phyloP scores from a whole-genome alignment of 2,797 vertebrate species.

The Hoplostethus atlanticus region DNA sequence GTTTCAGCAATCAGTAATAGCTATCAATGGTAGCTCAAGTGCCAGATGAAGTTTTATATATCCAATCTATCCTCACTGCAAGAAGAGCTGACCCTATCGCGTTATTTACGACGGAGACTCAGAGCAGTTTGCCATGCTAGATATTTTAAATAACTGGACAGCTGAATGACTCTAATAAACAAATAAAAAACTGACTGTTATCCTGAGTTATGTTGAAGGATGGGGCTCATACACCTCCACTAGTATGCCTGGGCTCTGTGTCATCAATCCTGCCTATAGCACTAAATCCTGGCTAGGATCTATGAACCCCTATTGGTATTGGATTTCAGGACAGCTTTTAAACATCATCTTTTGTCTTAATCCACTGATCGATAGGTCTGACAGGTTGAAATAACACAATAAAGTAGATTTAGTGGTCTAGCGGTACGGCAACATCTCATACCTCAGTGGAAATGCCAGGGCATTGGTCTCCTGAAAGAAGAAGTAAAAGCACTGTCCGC shows the following conservation, averaged over 20 bases:
- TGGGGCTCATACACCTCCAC: slow-evolving; percentile 55
- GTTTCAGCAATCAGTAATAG: slow-evolving; percentile 38
- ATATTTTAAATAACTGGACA: slow-evolving; percentile 74
- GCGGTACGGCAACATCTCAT: slow-evolving; percentile 68
- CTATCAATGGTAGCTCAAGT: background rate
- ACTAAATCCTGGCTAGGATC: slow-evolving; percentile 76
- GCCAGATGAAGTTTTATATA: slow-evolving; percentile 35
- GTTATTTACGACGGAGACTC: slow-evolving; percentile 53
- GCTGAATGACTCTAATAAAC: slow-evolving; percentile 73
- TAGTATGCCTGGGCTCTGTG: slow-evolving; percentile 46
- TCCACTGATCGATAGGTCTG: slow-evolving; percentile 82
- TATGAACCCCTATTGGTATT: slow-evolving; percentile 78
- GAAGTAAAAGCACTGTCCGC: slow-evolving; percentile 43
- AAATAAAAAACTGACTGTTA: slow-evolving; percentile 72
- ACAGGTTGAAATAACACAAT: slow-evolving; percentile 83
- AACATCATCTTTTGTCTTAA: slow-evolving; percentile 83
- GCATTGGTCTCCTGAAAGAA: slow-evolving; percentile 41
- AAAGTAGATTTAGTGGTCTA: slow-evolving; percentile 78
- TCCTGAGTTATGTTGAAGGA: slow-evolving; percentile 73
- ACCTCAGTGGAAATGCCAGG: slow-evolving; percentile 63
- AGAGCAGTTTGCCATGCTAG: slow-evolving; percentile 11
- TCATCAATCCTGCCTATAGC: slow-evolving; percentile 75
- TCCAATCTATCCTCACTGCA: slow-evolving; percentile 26
- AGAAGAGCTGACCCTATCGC: background rate
- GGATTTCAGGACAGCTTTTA: slow-evolving; percentile 78